Conservation (phyloP, 2,888 invertebrate genomes). For the Caenorhabditis panamensis region DNA sequence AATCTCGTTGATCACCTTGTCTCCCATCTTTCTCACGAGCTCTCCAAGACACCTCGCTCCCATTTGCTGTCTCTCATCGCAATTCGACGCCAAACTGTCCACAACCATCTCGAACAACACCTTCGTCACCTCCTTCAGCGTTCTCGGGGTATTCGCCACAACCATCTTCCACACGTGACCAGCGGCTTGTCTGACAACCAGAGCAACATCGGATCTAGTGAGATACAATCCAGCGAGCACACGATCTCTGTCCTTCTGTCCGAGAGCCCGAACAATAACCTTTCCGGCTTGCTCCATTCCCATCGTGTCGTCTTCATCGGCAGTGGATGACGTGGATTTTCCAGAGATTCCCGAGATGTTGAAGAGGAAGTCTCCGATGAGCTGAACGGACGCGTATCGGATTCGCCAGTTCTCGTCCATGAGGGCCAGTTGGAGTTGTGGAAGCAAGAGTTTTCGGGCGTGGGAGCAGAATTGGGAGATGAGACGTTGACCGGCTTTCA, state of each 20-base stretch:
- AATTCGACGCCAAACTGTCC: conserved; percentile 95
- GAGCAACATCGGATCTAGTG: conserved; percentile 96
- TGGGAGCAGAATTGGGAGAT: conserved; percentile 94
- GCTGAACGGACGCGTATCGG: conserved; percentile 91
- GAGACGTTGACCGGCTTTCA: conserved; percentile 96
- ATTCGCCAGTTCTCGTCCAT: conserved; percentile 99
- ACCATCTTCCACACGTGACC: conserved; percentile 99
- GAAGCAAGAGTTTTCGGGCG: conserved; percentile 86
- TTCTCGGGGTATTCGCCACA: conserved; percentile 97
- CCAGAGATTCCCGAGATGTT: conserved; percentile 96
- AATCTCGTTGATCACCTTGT: conserved; percentile 86
- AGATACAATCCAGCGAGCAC: conserved; percentile 96
- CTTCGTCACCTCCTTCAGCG: conserved; percentile 94
- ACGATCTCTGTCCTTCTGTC: conserved; percentile 91
- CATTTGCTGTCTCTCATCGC: conserved; percentile 94
- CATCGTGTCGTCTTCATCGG: conserved; percentile 97
- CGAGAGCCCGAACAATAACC: conserved; percentile 92
- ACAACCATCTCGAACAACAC: conserved; percentile 91
- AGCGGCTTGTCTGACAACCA: conserved; percentile 97
- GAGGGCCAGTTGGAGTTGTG: conserved; percentile 93
- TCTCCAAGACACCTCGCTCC: conserved; percentile 97
- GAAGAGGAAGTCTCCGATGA: conserved; percentile 95
- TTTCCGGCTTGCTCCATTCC: conserved; percentile 96
- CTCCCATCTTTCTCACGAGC: conserved; percentile 95
- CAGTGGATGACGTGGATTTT: conserved; percentile 98